Percentiles rank a stretch among this genome's conserved stretches.
These are phyloP conservation scores for Eubucco bourcierii DNA, from an alignment of 2,113 vertebrate species.

Conservation along the genomic window DNA sequence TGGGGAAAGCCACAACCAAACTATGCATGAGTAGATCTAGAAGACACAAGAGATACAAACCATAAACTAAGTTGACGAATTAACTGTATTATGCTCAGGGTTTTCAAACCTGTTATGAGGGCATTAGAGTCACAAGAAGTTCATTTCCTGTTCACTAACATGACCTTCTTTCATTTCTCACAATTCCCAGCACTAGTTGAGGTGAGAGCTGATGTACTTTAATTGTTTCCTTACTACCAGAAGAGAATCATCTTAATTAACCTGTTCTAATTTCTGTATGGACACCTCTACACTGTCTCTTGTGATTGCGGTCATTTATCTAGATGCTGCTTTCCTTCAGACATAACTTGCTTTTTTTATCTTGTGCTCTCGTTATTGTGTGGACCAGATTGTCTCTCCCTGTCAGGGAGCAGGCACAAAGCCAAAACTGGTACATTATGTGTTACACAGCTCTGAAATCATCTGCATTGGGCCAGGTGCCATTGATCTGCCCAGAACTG, in stretches of 20 bases:
- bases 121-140: not conserved
- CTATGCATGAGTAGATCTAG: rapidly evolving
- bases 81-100: not conserved
- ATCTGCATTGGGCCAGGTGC: not conserved
- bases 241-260: not conserved
- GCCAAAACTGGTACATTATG: not conserved
- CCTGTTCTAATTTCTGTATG: not conserved
- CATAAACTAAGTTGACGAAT: not conserved
- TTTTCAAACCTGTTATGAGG: not conserved
- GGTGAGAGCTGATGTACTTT: not conserved
- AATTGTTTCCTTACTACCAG: not conserved
- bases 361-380: not conserved
- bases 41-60: not conserved
- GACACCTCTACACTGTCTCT: not conserved
- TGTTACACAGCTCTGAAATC: not conserved
- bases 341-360: not conserved
- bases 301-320: not conserved
- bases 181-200: not conserved
- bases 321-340: not conserved
- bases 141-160: not conserved
- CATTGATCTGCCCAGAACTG: not conserved
- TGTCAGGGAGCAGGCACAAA: not conserved
- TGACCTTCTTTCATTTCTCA: not conserved
- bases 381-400: not conserved
- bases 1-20: not conserved